Evolutionary conservation across 1,140 invertebrate species (phyloP).

Genomic region (Octopus bimaculoides): DNA sequence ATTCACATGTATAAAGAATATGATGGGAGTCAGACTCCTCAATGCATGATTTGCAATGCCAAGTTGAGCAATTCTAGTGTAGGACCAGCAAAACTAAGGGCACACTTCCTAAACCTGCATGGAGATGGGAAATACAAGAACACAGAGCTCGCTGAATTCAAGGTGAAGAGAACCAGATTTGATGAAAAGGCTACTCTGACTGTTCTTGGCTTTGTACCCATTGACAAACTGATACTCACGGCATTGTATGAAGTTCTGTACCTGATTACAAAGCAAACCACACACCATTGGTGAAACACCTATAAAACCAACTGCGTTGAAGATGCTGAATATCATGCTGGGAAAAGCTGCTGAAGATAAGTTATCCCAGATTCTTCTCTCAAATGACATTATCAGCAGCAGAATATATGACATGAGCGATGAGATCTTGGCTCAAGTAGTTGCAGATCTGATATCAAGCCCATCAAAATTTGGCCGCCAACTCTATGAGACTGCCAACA

Average conservation of each 20-base stretch:
- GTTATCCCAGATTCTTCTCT: not conserved
- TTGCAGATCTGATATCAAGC: too few species aligned
- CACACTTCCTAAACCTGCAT: not conserved
- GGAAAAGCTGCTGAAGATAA: conserved; percentile 7
- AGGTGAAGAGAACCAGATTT: not conserved
- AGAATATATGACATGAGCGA: conserved; percentile 4
- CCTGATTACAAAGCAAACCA: conserved; percentile 6
- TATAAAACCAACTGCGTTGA: conserved; percentile 3
- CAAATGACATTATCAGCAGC: conserved; percentile 6
- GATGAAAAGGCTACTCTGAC: not conserved
- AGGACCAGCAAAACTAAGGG: not conserved
- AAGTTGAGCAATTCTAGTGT: conserved; percentile 1
- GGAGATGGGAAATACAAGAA: not conserved
- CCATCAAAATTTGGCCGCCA: not conserved
- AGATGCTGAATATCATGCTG: not conserved
- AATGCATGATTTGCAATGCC: conserved; percentile 1
- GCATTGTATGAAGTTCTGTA: not conserved
- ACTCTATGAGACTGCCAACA: conserved; percentile 2
- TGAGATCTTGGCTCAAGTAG: not conserved
- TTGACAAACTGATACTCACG: not conserved
- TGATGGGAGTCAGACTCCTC: not conserved
- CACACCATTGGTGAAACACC: conserved; percentile 6
- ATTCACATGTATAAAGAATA: not conserved
- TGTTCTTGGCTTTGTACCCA: not conserved
- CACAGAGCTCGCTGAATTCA: not conserved